These are phyloP conservation scores for Tanytarsus gracilentus DNA, from an alignment of 2,888 invertebrate genomes.

Conservation along the genomic window DNA sequence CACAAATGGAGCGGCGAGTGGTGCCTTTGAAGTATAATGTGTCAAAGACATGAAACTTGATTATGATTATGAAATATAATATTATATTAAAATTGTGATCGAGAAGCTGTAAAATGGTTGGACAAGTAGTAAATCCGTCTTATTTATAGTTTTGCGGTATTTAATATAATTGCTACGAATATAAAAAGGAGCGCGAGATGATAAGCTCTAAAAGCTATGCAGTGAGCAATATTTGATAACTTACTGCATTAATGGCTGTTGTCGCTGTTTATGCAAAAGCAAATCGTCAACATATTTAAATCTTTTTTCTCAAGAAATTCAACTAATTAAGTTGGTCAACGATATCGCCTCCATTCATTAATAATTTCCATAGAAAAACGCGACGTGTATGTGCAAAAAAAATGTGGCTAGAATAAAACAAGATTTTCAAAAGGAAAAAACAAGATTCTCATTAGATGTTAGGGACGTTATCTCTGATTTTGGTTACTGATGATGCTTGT, in stretches of 20 bases:
- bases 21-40: conserved; percentile 25
- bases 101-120: conserved; percentile 3
- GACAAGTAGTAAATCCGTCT: conserved; percentile 1
- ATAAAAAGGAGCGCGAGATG: background rate
- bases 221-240: background rate
- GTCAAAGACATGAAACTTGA: conserved; percentile 29
- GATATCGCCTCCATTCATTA: conserved; percentile 2
- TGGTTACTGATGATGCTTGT: conserved; percentile 19
- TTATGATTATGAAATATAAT: conserved; percentile 27
- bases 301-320: background rate
- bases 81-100: background rate
- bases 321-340: background rate
- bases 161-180: conserved; percentile 6
- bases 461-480: conserved; percentile 22
- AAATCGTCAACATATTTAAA: background rate
- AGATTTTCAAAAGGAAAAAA: conserved; percentile 13
- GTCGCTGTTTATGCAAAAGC: background rate
- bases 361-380: conserved; percentile 4
- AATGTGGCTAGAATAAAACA: background rate
- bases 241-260: background rate
- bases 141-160: background rate
- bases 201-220: conserved; percentile 12
- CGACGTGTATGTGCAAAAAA: too few species aligned
- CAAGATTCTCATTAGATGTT: conserved; percentile 28
- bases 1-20: conserved; percentile 3